A percentile compares a stretch with the other conserved stretches of the same genome.
Evolutionary conservation across 2,797 vertebrate species (phyloP).

Genomic region (Hybognathus amarus): DNA sequence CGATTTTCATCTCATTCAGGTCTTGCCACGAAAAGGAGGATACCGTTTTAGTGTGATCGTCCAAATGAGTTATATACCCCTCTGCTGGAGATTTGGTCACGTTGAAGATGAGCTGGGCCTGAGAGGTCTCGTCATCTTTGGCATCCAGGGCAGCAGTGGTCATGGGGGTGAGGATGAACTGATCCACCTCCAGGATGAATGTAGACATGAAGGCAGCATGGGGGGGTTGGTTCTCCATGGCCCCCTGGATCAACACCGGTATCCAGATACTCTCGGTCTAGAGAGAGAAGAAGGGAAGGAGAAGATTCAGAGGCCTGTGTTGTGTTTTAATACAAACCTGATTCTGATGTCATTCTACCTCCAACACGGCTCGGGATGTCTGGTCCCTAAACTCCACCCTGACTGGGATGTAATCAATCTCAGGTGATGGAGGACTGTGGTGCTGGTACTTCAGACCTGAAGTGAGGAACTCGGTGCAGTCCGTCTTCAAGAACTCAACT

Average conservation of each 20-base stretch:
- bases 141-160: conserved; percentile 72
- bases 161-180: conserved; percentile 78
- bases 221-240: conserved; percentile 75
- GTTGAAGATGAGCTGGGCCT: conserved; percentile 69
- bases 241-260: conserved; percentile 72
- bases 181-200: conserved; percentile 81
- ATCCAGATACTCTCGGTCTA: conserved; percentile 79
- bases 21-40: conserved; percentile 77
- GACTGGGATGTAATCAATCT: conserved; percentile 75
- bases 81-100: conserved; percentile 63
- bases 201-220: conserved; percentile 74
- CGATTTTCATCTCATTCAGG: conserved; percentile 79
- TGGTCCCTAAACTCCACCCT: conserved; percentile 76
- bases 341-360: conserved; percentile 65
- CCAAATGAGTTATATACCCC: conserved; percentile 75
- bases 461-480: conserved; percentile 77
- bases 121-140: conserved; percentile 73
- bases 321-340: not conserved
- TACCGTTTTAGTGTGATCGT: conserved; percentile 72
- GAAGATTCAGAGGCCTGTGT: conserved; percentile 12
- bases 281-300: not conserved
- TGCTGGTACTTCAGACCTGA: conserved; percentile 76
- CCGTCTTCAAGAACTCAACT: conserved; percentile 69
- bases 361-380: conserved; percentile 67
- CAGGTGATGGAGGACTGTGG: conserved; percentile 73